These are phyloP conservation scores for Athetis lepigone DNA, from an alignment of 2,888 invertebrate genomes.

Conservation along the genomic window DNA sequence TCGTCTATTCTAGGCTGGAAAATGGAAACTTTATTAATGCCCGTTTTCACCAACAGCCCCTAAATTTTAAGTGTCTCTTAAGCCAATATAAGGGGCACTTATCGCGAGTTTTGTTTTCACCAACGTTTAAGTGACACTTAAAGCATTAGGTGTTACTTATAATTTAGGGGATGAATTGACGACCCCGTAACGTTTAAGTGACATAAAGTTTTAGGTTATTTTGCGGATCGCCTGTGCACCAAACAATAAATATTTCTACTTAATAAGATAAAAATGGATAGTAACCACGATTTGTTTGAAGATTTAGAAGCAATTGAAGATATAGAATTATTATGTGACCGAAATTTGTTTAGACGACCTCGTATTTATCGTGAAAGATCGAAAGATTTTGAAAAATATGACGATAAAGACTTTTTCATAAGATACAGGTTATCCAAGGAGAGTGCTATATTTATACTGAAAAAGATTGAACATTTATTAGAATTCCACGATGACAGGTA, in stretches of 20 bases:
- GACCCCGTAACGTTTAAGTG: neutral
- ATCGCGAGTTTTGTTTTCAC: too few species aligned
- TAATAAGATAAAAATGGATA: constrained; percentile 4
- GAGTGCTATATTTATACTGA: constrained; percentile 15
- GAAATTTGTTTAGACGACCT: constrained; percentile 1
- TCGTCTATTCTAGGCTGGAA: constrained; percentile 15
- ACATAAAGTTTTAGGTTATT: constrained; percentile 1
- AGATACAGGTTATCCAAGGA: constrained; percentile 16
- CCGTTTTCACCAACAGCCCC: too few species aligned
- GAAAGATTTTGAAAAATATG: constrained; percentile 11
- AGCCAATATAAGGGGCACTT: too few species aligned
- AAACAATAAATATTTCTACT: neutral
- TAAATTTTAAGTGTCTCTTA: too few species aligned
- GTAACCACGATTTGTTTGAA: neutral
- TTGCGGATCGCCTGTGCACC: too few species aligned
- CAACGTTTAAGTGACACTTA: too few species aligned
- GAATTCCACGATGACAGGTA: constrained; percentile 15
- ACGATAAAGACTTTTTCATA: constrained; percentile 16
- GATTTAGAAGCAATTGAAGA: constrained; percentile 3
- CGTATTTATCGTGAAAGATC: constrained; percentile 21
- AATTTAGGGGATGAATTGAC: too few species aligned
- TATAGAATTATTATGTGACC: neutral
- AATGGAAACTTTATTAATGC: too few species aligned
- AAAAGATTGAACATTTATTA: constrained; percentile 16
- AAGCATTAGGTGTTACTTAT: too few species aligned